These are phyloP conservation scores for Dromiciops gliroides DNA, from an alignment of 2,113 vertebrate species.

Conservation along the genomic window DNA sequence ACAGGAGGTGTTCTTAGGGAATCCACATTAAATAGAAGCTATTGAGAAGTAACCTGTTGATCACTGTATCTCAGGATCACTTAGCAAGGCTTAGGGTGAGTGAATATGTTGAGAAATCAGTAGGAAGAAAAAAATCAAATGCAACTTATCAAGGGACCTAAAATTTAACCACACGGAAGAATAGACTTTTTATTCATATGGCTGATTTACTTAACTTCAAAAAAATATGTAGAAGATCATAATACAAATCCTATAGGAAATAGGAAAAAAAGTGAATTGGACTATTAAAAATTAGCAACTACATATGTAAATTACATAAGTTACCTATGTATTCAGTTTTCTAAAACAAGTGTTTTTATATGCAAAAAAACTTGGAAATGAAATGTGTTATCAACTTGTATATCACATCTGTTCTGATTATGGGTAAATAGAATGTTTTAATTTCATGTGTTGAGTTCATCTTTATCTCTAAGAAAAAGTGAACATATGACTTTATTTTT, in stretches of 20 bases:
- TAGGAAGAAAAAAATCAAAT: conserved; percentile 31
- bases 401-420: background rate
- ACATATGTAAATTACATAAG: background rate
- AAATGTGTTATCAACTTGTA: background rate
- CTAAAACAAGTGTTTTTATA: background rate
- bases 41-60: conserved; percentile 77
- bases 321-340: background rate
- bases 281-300: background rate
- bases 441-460: background rate
- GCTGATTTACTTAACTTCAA: background rate
- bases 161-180: conserved; percentile 24
- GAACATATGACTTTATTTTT: background rate
- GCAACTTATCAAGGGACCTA: conserved; percentile 44
- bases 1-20: conserved; percentile 76
- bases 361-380: background rate
- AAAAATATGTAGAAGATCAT: background rate
- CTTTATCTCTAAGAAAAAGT: background rate
- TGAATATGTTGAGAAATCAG: conserved; percentile 55
- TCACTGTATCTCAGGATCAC: conserved; percentile 64
- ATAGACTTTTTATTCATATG: background rate
- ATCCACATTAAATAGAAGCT: conserved; percentile 37
- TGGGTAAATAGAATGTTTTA: background rate
- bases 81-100: conserved; percentile 53
- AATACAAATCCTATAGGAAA: background rate
- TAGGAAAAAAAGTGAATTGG: background rate